Evolutionary conservation across 37 sponge, comb jelly and placozoan species (phyloP).

Genomic region (Theonella swinhoei): DNA sequence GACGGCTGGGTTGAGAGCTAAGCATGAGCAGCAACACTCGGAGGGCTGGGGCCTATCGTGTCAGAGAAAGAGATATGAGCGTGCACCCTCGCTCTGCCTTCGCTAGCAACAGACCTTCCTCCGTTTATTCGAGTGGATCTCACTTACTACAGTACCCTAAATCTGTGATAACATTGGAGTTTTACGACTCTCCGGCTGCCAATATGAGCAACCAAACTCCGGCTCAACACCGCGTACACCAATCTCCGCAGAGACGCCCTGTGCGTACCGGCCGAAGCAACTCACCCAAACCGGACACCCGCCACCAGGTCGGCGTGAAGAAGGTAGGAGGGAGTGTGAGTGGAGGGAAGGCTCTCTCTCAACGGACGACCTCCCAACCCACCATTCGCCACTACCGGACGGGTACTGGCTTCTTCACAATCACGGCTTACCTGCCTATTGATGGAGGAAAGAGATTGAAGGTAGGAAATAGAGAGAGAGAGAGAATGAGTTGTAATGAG

Average conservation of each 20-base stretch:
- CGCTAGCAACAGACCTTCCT: not conserved
- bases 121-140: not conserved
- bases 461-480: conserved; percentile 28
- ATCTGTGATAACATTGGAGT: not conserved
- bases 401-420: conserved; percentile 26
- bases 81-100: not conserved
- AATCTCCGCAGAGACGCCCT: not conserved
- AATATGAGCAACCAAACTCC: not conserved
- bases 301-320: conserved; percentile 21
- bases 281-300: conserved; percentile 37
- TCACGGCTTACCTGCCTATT: conserved; percentile 72
- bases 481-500: no score
- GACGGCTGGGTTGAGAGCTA: no score
- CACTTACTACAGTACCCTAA: not conserved
- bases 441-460: conserved; percentile 58
- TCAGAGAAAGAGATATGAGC: not conserved
- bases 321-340: not conserved
- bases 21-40: not conserved
- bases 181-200: not conserved
- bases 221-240: not conserved
- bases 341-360: not conserved
- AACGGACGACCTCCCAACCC: not conserved
- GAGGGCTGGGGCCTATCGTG: not conserved
- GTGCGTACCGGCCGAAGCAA: not conserved
- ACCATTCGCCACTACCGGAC: conserved; percentile 12